Evolutionary conservation across 1,140 invertebrate genomes (phyloP).

Genomic region (Anthonomus grandis): DNA sequence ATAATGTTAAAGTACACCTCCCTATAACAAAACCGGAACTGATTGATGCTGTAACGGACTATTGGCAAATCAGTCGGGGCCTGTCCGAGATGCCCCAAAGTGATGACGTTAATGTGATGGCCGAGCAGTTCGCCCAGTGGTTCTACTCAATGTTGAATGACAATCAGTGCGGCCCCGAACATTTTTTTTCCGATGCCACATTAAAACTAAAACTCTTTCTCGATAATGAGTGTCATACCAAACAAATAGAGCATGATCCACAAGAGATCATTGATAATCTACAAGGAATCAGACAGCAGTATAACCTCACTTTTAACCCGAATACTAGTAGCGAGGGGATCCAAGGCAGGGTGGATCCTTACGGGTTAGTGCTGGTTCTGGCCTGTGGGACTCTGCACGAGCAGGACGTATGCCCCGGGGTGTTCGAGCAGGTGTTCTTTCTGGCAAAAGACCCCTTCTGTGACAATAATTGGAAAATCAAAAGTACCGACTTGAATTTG

Average conservation of each 20-base stretch:
- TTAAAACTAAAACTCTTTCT: slow-evolving; percentile 32
- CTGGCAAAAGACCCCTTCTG: slow-evolving; percentile 57
- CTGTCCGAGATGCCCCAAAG: neutral
- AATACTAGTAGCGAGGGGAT: slow-evolving; percentile 55
- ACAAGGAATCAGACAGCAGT: slow-evolving; percentile 43
- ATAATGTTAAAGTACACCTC: slow-evolving; percentile 42
- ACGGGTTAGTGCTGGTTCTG: slow-evolving; percentile 60
- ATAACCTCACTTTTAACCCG: slow-evolving; percentile 59
- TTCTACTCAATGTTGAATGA: slow-evolving; percentile 59
- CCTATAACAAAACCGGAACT: slow-evolving; percentile 52
- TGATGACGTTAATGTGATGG: slow-evolving; percentile 48
- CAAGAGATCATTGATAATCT: slow-evolving; percentile 46
- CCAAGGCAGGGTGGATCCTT: slow-evolving; percentile 54
- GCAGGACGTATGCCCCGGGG: slow-evolving; percentile 51
- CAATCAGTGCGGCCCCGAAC: slow-evolving; percentile 50
- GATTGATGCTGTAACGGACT: slow-evolving; percentile 46
- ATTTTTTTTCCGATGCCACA: slow-evolving; percentile 56
- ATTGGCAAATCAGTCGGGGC: slow-evolving; percentile 43
- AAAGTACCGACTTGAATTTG: slow-evolving; percentile 49
- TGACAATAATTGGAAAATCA: slow-evolving; percentile 63
- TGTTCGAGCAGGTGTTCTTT: slow-evolving; percentile 64
- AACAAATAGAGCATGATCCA: slow-evolving; percentile 33
- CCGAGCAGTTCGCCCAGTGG: slow-evolving; percentile 58
- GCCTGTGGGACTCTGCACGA: slow-evolving; percentile 61
- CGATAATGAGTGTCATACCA: slow-evolving; percentile 38